phyloP scores from a whole-genome alignment of 2,113 vertebrate genomes.

The Telmatochromis brachygnathus region DNA sequence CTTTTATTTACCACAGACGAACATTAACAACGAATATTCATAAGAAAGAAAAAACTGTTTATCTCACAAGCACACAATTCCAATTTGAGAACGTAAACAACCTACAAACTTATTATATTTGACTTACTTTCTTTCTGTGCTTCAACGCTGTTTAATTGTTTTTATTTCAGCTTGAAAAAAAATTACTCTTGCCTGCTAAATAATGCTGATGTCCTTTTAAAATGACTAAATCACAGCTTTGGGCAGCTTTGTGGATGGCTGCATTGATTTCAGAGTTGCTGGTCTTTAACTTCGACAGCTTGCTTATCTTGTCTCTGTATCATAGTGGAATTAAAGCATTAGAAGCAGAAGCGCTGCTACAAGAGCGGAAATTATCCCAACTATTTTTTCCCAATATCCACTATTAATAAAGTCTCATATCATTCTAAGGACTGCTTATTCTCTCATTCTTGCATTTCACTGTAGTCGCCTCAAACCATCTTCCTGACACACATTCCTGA shows the following conservation, averaged over 20 bases:
- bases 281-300: neutral
- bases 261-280: slow-evolving; percentile 29
- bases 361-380: neutral
- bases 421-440: neutral
- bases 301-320: slow-evolving; percentile 22
- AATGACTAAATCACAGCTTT: neutral
- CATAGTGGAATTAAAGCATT: slow-evolving; percentile 30
- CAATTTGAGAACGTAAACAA: neutral
- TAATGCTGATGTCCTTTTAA: neutral
- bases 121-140: neutral
- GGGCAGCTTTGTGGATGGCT: neutral
- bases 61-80: neutral
- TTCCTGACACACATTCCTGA: neutral
- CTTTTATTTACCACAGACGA: slow-evolving; percentile 23
- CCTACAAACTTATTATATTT: neutral
- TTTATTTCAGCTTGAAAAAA: neutral
- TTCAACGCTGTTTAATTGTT: neutral
- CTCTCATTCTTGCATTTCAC: neutral
- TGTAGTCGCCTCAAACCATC: neutral
- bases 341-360: neutral
- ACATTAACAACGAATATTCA: neutral
- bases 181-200: neutral
- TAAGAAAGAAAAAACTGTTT: neutral
- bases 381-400: neutral
- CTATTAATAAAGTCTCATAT: slow-evolving; percentile 37